Evolutionary conservation across 2,888 invertebrate genomes (phyloP).

Genomic region (Sphaeridia pumilis): DNA sequence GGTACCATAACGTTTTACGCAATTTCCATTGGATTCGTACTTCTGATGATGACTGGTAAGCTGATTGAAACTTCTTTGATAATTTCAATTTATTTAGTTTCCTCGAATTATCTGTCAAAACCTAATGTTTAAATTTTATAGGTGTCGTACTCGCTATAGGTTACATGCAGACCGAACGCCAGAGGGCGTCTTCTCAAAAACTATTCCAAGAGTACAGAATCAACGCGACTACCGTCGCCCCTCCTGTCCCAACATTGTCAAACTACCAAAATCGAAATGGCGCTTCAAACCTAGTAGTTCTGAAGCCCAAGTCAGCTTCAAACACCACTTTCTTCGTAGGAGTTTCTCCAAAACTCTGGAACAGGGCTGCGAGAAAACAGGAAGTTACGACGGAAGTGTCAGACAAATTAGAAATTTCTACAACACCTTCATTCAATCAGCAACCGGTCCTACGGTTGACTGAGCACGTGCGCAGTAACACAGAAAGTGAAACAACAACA

Average conservation of each 20-base stretch:
- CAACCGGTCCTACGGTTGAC: background rate
- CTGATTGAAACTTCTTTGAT: background rate
- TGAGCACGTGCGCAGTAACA: background rate
- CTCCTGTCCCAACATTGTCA: too few relatives aligned
- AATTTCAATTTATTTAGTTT: too few relatives aligned
- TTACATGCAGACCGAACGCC: conserved; percentile 32
- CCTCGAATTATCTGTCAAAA: conserved; percentile 1
- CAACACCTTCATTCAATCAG: too few relatives aligned
- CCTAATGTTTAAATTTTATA: conserved; percentile 3
- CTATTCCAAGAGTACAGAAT: conserved; percentile 13
- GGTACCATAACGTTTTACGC: conserved; percentile 25
- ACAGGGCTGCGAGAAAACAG: too few relatives aligned
- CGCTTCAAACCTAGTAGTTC: too few relatives aligned
- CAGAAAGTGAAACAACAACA: background rate
- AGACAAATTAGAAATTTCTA: too few relatives aligned
- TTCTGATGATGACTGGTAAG: conserved; percentile 31
- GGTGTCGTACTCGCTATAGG: conserved; percentile 29
- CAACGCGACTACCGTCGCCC: background rate
- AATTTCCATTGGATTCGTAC: conserved; percentile 19
- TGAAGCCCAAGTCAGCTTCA: too few relatives aligned
- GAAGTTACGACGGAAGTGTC: too few relatives aligned
- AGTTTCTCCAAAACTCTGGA: too few relatives aligned
- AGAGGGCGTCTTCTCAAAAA: conserved; percentile 19
- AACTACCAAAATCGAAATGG: too few relatives aligned
- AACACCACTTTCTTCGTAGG: too few relatives aligned